A percentile compares a stretch with the other conserved stretches of the same genome.
phyloP scores from a whole-genome alignment of 1,140 invertebrate species.

The Meloidogyne chitwoodi region DNA sequence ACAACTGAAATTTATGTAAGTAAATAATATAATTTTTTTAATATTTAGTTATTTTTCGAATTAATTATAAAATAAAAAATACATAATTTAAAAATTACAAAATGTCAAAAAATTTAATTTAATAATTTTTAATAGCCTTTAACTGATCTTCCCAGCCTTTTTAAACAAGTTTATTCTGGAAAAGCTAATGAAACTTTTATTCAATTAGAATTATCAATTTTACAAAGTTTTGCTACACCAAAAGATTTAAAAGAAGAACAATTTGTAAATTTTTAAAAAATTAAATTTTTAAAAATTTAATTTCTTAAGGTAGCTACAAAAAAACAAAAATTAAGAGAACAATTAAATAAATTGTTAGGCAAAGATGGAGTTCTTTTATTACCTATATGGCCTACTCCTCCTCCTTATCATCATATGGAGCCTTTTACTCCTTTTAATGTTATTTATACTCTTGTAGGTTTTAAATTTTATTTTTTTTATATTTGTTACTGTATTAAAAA shows the following conservation, averaged over 20 bases:
- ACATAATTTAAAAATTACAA: too few relatives aligned
- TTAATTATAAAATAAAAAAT: too few relatives aligned
- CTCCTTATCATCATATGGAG: slow-evolving; percentile 62
- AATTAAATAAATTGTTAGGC: slow-evolving; percentile 65
- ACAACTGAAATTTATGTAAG: background rate
- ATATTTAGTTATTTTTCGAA: too few relatives aligned
- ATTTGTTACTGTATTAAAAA: background rate
- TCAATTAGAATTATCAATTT: slow-evolving; percentile 73
- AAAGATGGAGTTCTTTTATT: slow-evolving; percentile 61
- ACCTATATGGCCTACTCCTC: slow-evolving; percentile 61
- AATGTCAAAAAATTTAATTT: background rate
- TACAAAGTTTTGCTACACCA: slow-evolving; percentile 66
- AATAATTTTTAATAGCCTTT: slow-evolving; percentile 56
- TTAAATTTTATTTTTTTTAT: background rate
- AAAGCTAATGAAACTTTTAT: slow-evolving; percentile 75
- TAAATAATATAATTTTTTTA: slow-evolving; percentile 11
- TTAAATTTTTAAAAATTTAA: background rate
- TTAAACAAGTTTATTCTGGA: slow-evolving; percentile 66
- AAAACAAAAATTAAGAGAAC: slow-evolving; percentile 52
- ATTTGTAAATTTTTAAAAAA: slow-evolving; percentile 26
- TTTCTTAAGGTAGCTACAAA: slow-evolving; percentile 46
- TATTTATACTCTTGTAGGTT: slow-evolving; percentile 53
- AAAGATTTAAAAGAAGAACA: background rate
- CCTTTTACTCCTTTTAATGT: slow-evolving; percentile 60
- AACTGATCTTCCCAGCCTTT: slow-evolving; percentile 48